Evolutionary conservation across 2,888 invertebrate species (phyloP), one percentile per base, ranked within the genome.

Genomic region (Cyaniris semiargus): DNA sequence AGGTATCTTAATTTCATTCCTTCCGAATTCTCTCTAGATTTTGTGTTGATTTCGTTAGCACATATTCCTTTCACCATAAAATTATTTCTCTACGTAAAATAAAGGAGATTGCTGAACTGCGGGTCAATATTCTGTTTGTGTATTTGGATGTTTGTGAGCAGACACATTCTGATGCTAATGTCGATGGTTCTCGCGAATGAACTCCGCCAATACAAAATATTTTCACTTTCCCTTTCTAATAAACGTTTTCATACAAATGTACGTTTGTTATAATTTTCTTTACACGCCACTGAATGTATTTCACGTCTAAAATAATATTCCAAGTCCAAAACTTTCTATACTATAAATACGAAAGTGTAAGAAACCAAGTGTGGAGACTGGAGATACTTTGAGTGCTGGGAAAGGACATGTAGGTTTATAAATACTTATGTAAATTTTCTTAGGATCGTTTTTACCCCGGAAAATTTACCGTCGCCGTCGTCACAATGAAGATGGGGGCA

Each of bases 141-240:
- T 44, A 66, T 34, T 58, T 77, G 78, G 78, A 70, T 74, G 70
- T 78, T 72, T 44, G 58, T 56, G 56, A 66, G 78, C 76, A 81
- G 81, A 80, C 80, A 81, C 80, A 81, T 80, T 80, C 79, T 79
- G 77, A 80, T 81, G 80, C 80, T 78, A 79, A 80, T 81, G 53
- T 31, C 76, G 48, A 31, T 44, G 53, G 21, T 13, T 18, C 70
- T n/a, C 70, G 21, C 53, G 70, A 76, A 76, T 56, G 38, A 21
- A 7, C 34, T 70, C 34, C 70, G 31, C 34, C 34, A 38, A 38
- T 38, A 71, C n/a, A 38, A 71, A 71, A 71, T 71, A 71, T 71
- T 71, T 71, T 38, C 38, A 71, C 71, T 71, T 71, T 71, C 71
- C 71, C 31, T n/a, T 38, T 71, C 71, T 38, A 71, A 71, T 71